Base-by-base conservation (phyloP, 2,797 vertebrate genomes). In the Acrossocheilus wenchowensis region DNA sequence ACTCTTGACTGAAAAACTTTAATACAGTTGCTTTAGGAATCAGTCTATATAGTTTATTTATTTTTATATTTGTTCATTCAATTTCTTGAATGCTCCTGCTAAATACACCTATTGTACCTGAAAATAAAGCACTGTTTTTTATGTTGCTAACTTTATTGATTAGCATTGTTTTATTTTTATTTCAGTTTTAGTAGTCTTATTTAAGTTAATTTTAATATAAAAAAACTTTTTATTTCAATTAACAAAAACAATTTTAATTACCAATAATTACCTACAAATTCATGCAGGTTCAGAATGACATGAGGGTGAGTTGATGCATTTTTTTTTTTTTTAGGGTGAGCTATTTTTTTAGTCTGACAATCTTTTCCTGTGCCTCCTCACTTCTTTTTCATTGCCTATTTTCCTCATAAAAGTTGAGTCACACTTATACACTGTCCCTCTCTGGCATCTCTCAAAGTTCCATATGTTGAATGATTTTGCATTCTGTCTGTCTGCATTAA, bases 401-500 rank as follows among this genome's bases (percentile, higher is more conserved):
- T 62, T 68, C 64, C 64, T 10, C 23, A 39, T 5, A 43, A 57
- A 71, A 54, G 2, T 9, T 41, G 5, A 72, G n/a, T 52, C 39
- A 36, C 64, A 45, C 73, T 83, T 48, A 14, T 74, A 41, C 48
- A 74, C 30, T 19, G 30, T 64, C 9, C 45, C 19, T 30, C 54
- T 34, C 52, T 23, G n/a, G 17, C 60, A 50, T 78, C 17, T 52
- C 48, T 36, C 48, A 36, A 52, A 54, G 48, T 77, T 54, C 48
- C 21, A 19, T 34, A 72, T 17, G 41, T 36, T 36, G 5, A 9
- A 68, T 41, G 4, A 7, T 23, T 71, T 50, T 39, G 21, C 52
- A 72, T 62, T 69, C 81, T 39, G 39, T 71, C n/a, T 62, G 23
- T 83, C 66, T 52, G 21, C 5, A 2, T 69, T 54, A 69, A 78